phyloP scores from a whole-genome alignment of 1,140 invertebrate genomes.

The Theocolax elegans region DNA sequence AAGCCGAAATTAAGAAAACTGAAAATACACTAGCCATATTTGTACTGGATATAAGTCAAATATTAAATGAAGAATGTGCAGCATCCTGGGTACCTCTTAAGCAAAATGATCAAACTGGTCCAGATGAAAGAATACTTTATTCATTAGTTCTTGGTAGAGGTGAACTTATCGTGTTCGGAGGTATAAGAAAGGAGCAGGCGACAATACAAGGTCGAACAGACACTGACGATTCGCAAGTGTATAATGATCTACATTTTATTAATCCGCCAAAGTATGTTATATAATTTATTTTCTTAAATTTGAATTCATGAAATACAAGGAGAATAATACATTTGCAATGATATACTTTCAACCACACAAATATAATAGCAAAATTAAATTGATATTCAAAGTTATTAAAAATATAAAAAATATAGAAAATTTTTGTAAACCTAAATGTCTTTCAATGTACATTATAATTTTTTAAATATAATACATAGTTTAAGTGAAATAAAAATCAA shows the following conservation, averaged over 20 bases:
- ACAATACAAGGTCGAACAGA: constrained; percentile 62
- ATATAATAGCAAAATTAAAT: neutral
- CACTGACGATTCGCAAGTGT: constrained; percentile 71
- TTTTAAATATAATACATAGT: too few relatives aligned
- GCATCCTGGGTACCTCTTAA: constrained; percentile 83
- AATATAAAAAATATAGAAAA: neutral
- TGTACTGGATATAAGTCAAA: constrained; percentile 85
- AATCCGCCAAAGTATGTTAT: constrained; percentile 79
- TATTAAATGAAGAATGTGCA: constrained; percentile 72
- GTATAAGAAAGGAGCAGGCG: constrained; percentile 81
- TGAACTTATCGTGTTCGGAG: constrained; percentile 95
- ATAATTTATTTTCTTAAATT: constrained; percentile 61
- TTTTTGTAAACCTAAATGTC: constrained; percentile 1
- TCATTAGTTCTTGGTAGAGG: constrained; percentile 88
- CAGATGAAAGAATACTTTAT: constrained; percentile 91
- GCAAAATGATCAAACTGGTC: constrained; percentile 73
- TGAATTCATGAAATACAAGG: neutral
- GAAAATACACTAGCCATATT: constrained; percentile 81
- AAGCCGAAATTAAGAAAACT: constrained; percentile 65
- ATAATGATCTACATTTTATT: constrained; percentile 84
- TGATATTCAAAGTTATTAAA: constrained; percentile 18
- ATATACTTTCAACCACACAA: too few relatives aligned
- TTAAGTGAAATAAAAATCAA: too few relatives aligned
- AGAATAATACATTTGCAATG: constrained; percentile 5
- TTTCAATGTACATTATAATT: constrained; percentile 4